Evolutionary conservation across 2,113 vertebrate species (phyloP).

Genomic region (Mastomys natalensis): DNA sequence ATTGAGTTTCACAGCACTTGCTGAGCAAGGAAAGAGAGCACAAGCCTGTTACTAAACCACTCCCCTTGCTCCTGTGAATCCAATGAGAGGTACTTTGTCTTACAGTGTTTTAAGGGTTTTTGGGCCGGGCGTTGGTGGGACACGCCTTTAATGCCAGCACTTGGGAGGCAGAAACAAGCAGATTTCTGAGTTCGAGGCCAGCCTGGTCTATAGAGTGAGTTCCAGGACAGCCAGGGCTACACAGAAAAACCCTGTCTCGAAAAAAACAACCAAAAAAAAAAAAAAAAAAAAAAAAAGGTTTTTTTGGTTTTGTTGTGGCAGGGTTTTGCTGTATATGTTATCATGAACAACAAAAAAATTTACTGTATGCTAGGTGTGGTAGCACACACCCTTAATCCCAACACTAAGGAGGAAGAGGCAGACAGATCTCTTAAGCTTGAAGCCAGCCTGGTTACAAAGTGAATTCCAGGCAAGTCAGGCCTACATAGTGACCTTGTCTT

Average conservation of each 20-base stretch:
- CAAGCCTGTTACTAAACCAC: neutral
- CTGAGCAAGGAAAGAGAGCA: conserved; percentile 81
- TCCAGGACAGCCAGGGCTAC: too few relatives aligned
- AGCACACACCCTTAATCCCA: neutral
- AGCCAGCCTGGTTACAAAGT: neutral
- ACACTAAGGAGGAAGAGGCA: neutral
- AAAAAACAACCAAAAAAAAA: too few relatives aligned
- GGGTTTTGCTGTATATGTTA: too few relatives aligned
- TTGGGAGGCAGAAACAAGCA: too few relatives aligned
- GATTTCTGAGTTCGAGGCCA: too few relatives aligned
- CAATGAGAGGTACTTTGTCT: neutral
- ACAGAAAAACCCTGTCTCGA: too few relatives aligned
- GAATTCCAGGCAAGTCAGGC: neutral
- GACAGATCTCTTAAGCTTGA: neutral
- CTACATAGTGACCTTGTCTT: neutral
- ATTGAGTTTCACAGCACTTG: conserved; percentile 98
- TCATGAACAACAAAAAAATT: too few relatives aligned
- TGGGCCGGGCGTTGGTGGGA: too few relatives aligned
- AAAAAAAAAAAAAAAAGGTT: too few relatives aligned
- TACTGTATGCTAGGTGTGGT: neutral
- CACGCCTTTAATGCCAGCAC: too few relatives aligned
- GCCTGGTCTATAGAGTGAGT: too few relatives aligned
- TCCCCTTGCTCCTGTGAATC: neutral
- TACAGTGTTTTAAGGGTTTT: neutral
- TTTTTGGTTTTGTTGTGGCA: too few relatives aligned